Evolutionary conservation across 2,888 invertebrate species (phyloP).

Genomic region (Seladonia tumulorum): DNA sequence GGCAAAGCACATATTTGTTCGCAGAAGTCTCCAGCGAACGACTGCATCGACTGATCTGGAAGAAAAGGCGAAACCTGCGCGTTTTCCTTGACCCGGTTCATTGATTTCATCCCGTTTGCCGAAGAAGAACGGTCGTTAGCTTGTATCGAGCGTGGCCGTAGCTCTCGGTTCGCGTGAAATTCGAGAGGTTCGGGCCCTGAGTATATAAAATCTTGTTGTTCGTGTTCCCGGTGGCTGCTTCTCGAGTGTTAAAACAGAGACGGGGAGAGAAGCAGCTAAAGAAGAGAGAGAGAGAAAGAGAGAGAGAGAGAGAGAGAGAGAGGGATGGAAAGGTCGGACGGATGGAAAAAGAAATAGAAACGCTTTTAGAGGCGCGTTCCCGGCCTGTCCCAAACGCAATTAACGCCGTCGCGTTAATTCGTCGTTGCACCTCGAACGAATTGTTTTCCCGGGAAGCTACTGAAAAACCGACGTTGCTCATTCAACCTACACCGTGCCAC

Average conservation of each 20-base stretch:
- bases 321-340: neutral
- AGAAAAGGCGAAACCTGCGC: neutral
- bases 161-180: slow-evolving; percentile 4
- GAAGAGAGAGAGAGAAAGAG: neutral
- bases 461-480: slow-evolving; percentile 37
- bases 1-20: slow-evolving; percentile 2
- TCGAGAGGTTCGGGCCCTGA: neutral
- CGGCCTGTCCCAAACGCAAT: slow-evolving; percentile 43
- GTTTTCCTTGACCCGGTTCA: slow-evolving; percentile 13
- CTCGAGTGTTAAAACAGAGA: neutral
- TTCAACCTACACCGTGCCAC: neutral
- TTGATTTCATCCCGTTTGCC: neutral
- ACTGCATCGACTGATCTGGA: neutral
- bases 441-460: slow-evolving; percentile 39
- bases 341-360: slow-evolving; percentile 9
- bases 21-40: neutral
- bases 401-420: slow-evolving; percentile 41
- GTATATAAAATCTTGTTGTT: neutral
- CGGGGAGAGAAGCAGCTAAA: neutral
- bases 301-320: neutral
- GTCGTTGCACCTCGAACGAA: slow-evolving; percentile 38
- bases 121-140: slow-evolving; percentile 2
- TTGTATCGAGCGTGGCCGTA: slow-evolving; percentile 21
- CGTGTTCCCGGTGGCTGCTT: neutral
- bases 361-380: slow-evolving; percentile 26